These are phyloP conservation scores for Candoia aspera DNA, from an alignment of 2,113 vertebrate species.

Conservation along the genomic window DNA sequence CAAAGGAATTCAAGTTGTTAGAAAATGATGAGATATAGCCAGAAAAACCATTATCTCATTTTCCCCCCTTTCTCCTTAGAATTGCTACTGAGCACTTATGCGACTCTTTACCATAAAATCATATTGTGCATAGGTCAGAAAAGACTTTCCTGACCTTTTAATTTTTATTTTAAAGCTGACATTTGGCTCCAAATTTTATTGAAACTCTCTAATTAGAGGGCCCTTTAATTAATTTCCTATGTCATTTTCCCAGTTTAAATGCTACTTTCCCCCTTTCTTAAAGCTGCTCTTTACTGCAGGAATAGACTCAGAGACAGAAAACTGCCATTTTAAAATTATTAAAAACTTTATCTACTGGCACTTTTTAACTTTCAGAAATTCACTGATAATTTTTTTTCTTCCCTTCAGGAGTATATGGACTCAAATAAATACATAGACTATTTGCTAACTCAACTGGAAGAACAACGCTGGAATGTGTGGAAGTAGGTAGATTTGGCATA, in stretches of 20 bases:
- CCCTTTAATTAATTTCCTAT: not conserved
- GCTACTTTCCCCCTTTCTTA: not conserved
- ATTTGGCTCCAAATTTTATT: not conserved
- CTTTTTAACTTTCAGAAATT: constrained; percentile 15
- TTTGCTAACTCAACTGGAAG: constrained; percentile 85
- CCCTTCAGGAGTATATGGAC: constrained; percentile 86
- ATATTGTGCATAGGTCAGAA: not conserved
- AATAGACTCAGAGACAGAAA: not conserved
- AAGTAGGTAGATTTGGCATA: constrained; percentile 73
- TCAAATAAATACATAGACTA: constrained; percentile 87
- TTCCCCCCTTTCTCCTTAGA: not conserved
- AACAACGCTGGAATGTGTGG: constrained; percentile 83
- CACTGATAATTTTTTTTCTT: constrained; percentile 15
- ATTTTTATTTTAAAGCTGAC: not conserved
- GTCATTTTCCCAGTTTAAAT: not conserved
- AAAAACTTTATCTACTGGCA: constrained; percentile 2
- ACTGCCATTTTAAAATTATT: constrained; percentile 1
- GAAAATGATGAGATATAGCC: not conserved
- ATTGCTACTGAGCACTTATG: not conserved
- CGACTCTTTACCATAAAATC: not conserved
- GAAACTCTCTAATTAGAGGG: not conserved
- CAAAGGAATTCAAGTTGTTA: not conserved
- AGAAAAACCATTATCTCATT: not conserved
- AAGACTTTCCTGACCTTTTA: not conserved
- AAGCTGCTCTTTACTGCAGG: constrained; percentile 10